phyloP scores from a whole-genome alignment of 2,113 vertebrate species.

The Petroica traversi region DNA sequence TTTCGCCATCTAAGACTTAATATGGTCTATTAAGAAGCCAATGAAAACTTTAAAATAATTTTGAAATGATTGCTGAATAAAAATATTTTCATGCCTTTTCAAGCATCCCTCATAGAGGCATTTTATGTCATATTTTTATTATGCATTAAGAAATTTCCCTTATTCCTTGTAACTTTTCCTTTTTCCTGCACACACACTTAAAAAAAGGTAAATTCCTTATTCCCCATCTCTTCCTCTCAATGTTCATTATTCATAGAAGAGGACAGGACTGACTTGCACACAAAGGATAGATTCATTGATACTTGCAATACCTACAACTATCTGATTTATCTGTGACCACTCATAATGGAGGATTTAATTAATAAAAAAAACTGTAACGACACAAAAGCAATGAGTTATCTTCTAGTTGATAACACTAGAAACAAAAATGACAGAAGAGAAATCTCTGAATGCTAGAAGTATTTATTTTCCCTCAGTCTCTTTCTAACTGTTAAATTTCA shows the following conservation, averaged over 20 bases:
- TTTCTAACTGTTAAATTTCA: not conserved
- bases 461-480: not conserved
- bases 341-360: not conserved
- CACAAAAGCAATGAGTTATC: not conserved
- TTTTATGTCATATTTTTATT: not conserved
- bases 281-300: not conserved
- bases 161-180: not conserved
- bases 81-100: not conserved
- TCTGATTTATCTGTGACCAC: not conserved
- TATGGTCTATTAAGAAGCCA: not conserved
- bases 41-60: not conserved
- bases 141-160: not conserved
- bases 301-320: not conserved
- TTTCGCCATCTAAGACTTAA: not conserved
- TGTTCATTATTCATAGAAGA: not conserved
- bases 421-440: not conserved
- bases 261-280: not conserved
- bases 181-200: not conserved
- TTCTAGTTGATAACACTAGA: not conserved
- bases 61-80: not conserved
- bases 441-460: not conserved
- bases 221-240: not conserved
- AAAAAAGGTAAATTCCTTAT: not conserved
- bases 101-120: not conserved
- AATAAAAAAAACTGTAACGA: not conserved